Conservation (phyloP, 2,888 invertebrate species). For the Odontothrips loti region DNA sequence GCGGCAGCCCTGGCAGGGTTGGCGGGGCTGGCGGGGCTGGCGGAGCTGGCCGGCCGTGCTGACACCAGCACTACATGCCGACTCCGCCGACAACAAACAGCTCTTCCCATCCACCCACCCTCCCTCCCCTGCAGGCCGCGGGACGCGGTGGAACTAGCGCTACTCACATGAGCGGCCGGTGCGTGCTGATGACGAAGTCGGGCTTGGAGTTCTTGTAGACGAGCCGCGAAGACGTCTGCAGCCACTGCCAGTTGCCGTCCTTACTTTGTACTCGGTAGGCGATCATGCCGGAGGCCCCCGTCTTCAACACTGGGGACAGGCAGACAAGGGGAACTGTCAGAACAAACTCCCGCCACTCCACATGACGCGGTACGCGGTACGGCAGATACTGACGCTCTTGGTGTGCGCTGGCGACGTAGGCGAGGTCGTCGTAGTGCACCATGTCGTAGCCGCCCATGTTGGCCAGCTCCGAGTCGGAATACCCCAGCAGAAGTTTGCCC, state of each 20-base stretch:
- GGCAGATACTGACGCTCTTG: constrained; percentile 82
- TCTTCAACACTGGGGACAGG: constrained; percentile 80
- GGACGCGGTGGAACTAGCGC: background rate
- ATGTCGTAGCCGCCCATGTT: constrained; percentile 96
- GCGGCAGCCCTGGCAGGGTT: too few relatives aligned
- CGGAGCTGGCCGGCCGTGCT: too few relatives aligned
- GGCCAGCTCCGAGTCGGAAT: constrained; percentile 84
- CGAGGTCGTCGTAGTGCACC: constrained; percentile 95
- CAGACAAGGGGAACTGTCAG: background rate
- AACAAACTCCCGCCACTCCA: too few relatives aligned
- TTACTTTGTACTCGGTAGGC: constrained; percentile 96
- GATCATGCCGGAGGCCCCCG: constrained; percentile 98
- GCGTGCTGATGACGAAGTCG: constrained; percentile 98
- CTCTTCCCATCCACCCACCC: background rate
- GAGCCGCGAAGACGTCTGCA: constrained; percentile 93
- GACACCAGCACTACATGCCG: background rate
- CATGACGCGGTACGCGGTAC: constrained; percentile 2
- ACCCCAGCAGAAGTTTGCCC: constrained; percentile 91
- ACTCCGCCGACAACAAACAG: background rate
- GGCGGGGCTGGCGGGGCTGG: too few relatives aligned
- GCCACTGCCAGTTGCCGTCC: constrained; percentile 94
- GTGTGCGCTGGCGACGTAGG: constrained; percentile 97
- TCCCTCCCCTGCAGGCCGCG: background rate
- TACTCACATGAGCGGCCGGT: constrained; percentile 93
- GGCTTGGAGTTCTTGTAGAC: constrained; percentile 99